These are phyloP conservation scores for Drosophila navojoa DNA, from an alignment of 1,140 invertebrate genomes.

Conservation along the genomic window DNA sequence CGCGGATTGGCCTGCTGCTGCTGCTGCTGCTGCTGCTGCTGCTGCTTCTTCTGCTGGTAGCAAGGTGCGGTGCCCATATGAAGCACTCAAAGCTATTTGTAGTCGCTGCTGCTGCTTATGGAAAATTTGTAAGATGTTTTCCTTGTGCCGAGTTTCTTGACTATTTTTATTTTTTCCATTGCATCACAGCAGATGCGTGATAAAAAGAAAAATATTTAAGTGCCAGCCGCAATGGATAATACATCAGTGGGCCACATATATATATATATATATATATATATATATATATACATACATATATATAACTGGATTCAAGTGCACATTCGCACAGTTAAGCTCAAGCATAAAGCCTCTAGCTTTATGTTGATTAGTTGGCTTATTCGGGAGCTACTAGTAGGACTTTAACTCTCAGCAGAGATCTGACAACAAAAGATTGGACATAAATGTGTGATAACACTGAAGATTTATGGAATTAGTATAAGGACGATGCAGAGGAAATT, in stretches of 20 bases:
- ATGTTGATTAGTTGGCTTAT: conserved; percentile 24
- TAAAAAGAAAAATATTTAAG: conserved; percentile 33
- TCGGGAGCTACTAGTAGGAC: conserved; percentile 1
- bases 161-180: conserved; percentile 51
- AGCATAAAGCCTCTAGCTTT: conserved; percentile 26
- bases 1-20: conserved; percentile 52
- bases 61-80: conserved; percentile 82
- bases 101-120: conserved; percentile 68
- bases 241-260: conserved; percentile 22
- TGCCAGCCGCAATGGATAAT: conserved; percentile 37
- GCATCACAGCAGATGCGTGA: conserved; percentile 60
- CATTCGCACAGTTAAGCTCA: conserved; percentile 12
- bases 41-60: conserved; percentile 60
- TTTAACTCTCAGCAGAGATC: neutral
- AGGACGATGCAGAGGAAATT: neutral
- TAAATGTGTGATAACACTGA: neutral
- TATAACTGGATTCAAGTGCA: conserved; percentile 17
- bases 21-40: conserved; percentile 24
- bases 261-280: neutral
- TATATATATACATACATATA: neutral
- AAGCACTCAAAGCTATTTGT: conserved; percentile 76
- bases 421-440: neutral
- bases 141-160: conserved; percentile 47
- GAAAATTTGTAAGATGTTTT: conserved; percentile 78
- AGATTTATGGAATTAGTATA: too few species aligned